Evolutionary conservation across 1,140 invertebrate species (phyloP).

Genomic region (Drosophila auraria): DNA sequence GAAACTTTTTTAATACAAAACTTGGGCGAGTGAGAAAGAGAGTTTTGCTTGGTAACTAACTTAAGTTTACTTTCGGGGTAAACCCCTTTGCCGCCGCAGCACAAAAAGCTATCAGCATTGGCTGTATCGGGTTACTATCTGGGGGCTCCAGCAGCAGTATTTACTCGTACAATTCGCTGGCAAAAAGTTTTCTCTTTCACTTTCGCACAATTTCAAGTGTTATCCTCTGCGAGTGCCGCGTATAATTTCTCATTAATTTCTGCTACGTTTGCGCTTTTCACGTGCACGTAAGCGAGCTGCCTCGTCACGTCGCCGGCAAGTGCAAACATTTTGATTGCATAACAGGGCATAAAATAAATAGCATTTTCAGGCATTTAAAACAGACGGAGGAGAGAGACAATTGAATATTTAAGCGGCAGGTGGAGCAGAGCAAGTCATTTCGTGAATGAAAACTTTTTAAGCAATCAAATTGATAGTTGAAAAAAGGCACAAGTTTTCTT

Average conservation of each 20-base stretch:
- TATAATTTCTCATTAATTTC: slow-evolving; percentile 80
- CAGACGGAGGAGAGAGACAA: slow-evolving; percentile 19
- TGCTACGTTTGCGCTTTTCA: slow-evolving; percentile 74
- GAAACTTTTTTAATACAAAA: slow-evolving; percentile 81
- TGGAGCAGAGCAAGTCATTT: slow-evolving; percentile 26
- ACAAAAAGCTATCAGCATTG: slow-evolving; percentile 64
- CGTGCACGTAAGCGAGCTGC: slow-evolving; percentile 45
- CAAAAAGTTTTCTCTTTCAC: slow-evolving; percentile 38
- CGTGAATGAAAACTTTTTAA: slow-evolving; percentile 19
- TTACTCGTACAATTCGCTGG: slow-evolving; percentile 15
- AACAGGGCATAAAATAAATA: slow-evolving; percentile 50
- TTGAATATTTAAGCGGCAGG: slow-evolving; percentile 48
- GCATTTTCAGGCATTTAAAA: slow-evolving; percentile 47
- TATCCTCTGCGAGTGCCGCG: slow-evolving; percentile 39
- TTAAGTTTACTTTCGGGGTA: slow-evolving; percentile 32
- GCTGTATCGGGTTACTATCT: slow-evolving; percentile 41
- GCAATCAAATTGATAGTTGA: slow-evolving; percentile 27
- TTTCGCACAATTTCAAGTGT: slow-evolving; percentile 41
- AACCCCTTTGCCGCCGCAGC: slow-evolving; percentile 26
- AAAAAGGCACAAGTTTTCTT: slow-evolving; percentile 25
- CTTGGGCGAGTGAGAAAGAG: slow-evolving; percentile 29
- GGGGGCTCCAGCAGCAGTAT: slow-evolving; percentile 10
- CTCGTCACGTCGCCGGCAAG: slow-evolving; percentile 39
- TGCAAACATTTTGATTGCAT: slow-evolving; percentile 55
- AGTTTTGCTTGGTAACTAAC: slow-evolving; percentile 47